phyloP scores from a whole-genome alignment of 2,797 vertebrate species.

The Cichlasoma orientale region DNA sequence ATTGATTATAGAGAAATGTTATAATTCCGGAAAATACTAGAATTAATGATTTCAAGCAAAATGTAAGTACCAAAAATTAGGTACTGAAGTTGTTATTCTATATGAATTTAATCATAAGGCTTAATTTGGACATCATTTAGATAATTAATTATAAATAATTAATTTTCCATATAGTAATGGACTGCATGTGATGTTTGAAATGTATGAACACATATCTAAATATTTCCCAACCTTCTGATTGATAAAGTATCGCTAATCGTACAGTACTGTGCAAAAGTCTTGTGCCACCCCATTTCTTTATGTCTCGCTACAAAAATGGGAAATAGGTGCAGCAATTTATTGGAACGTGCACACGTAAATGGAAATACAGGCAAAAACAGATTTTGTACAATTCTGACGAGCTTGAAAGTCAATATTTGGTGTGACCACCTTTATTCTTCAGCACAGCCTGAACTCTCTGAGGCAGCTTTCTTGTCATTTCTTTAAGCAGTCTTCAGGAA shows the following conservation, averaged over 20 bases:
- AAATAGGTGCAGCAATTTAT: background rate
- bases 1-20: background rate
- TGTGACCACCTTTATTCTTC: background rate
- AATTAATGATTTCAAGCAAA: background rate
- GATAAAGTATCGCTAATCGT: background rate
- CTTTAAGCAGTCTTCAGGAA: background rate
- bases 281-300: too few species aligned
- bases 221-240: background rate
- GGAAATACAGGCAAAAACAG: background rate
- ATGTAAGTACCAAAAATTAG: background rate
- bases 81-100: background rate
- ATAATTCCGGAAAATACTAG: background rate
- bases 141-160: too few species aligned
- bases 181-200: too few species aligned
- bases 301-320: background rate
- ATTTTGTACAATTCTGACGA: background rate
- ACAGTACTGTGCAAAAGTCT: too few species aligned
- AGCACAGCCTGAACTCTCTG: background rate
- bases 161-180: too few species aligned
- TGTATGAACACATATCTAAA: too few species aligned
- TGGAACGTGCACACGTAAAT: background rate
- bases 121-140: too few species aligned
- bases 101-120: background rate
- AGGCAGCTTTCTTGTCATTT: background rate
- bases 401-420: background rate